A percentile compares a stretch with the other conserved stretches of the same genome.
Conservation (phyloP, 2,797 vertebrate genomes). For the Falco berigora region DNA sequence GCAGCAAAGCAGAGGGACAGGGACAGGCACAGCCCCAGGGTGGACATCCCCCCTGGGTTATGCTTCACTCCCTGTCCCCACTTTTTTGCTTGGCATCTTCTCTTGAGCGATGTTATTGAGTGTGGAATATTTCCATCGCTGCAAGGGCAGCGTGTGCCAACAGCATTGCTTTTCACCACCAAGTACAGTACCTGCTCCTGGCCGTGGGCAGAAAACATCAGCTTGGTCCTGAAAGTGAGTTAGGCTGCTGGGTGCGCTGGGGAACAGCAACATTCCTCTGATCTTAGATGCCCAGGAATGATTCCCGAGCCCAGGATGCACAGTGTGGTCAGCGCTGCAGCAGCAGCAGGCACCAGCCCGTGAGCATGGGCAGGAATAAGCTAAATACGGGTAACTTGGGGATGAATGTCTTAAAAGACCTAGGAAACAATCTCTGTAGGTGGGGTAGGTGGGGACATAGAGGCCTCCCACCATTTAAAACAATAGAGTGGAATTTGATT, state of each 20-base stretch:
- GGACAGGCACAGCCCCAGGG: background rate
- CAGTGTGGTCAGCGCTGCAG: background rate
- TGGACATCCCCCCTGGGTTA: background rate
- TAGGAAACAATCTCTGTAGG: background rate
- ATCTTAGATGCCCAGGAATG: background rate
- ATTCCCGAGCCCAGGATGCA: background rate
- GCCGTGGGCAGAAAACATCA: background rate
- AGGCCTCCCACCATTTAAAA: background rate
- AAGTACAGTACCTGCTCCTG: background rate
- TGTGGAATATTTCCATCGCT: background rate
- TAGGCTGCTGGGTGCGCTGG: background rate
- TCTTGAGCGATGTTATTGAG: background rate
- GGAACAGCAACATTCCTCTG: rapidly evolving
- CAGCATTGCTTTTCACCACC: background rate
- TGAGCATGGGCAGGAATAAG: background rate
- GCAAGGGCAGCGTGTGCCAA: background rate
- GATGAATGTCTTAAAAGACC: background rate
- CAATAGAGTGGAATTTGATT: background rate
- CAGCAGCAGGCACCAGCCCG: rapidly evolving
- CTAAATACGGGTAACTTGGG: rapidly evolving
- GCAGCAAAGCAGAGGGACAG: background rate
- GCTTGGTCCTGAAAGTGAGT: background rate
- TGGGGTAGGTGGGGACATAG: background rate
- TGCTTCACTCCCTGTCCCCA: background rate
- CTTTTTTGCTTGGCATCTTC: background rate